Percentiles rank a stretch among this genome's conserved stretches.
Conservation (phyloP, 2,113 vertebrate species). For the Dascyllus trimaculatus region DNA sequence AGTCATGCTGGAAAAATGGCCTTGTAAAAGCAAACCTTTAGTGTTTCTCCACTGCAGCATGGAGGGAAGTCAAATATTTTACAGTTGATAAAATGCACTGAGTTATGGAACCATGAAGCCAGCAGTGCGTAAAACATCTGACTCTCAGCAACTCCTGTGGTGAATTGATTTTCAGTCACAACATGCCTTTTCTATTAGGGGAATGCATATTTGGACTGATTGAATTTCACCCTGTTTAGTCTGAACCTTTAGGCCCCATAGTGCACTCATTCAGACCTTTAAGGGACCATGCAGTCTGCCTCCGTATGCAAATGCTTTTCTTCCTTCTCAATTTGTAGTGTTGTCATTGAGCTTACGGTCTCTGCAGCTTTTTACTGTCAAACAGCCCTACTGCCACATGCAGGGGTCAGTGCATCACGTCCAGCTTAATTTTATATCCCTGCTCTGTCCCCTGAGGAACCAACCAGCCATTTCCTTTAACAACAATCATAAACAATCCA, state of each 20-base stretch:
- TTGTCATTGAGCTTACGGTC: slow-evolving; percentile 9
- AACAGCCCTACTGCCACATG: not conserved
- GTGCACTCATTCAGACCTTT: not conserved
- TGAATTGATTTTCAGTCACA: slow-evolving; percentile 79
- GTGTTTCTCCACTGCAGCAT: slow-evolving; percentile 5
- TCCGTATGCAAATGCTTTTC: slow-evolving; percentile 31
- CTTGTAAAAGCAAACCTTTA: slow-evolving; percentile 12
- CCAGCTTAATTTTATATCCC: not conserved
- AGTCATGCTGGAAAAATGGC: not conserved
- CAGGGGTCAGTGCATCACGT: slow-evolving; percentile 2
- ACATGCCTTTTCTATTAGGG: slow-evolving; percentile 62
- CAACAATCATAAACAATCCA: slow-evolving; percentile 43
- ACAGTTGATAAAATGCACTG: slow-evolving; percentile 40
- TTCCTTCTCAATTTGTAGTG: not conserved
- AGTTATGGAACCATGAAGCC: slow-evolving; percentile 65
- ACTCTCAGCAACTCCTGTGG: slow-evolving; percentile 63
- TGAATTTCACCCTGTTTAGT: slow-evolving; percentile 54
- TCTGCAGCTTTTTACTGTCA: slow-evolving; percentile 29
- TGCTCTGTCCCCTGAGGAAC: not conserved
- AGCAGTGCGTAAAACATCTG: slow-evolving; percentile 66
- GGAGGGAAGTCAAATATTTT: slow-evolving; percentile 33
- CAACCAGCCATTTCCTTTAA: slow-evolving; percentile 13
- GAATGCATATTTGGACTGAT: slow-evolving; percentile 64
- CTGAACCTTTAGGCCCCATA: slow-evolving; percentile 35
- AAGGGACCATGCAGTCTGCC: slow-evolving; percentile 24